These are phyloP conservation scores for Rhynchotus rufescens DNA, from an alignment of 2,797 vertebrate genomes.

Conservation along the genomic window DNA sequence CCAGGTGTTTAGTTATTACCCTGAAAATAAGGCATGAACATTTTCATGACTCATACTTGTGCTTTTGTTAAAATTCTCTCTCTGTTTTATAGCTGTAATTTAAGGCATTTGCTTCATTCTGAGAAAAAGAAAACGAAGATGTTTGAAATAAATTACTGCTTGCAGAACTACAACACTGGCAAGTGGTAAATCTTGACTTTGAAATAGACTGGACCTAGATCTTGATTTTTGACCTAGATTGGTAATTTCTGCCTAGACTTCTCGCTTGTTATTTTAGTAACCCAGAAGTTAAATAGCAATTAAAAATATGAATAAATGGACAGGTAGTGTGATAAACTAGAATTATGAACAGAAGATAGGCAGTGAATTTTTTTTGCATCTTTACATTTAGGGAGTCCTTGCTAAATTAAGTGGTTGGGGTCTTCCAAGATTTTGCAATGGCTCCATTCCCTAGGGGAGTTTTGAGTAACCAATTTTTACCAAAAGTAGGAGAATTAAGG, in stretches of 20 bases:
- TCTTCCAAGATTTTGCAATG: not conserved
- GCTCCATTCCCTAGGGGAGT: not conserved
- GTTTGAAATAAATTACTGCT: constrained; percentile 10
- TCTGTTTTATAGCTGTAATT: constrained; percentile 31
- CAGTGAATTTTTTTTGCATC: not conserved
- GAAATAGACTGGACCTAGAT: not conserved
- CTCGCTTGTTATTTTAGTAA: not conserved
- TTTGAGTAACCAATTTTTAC: not conserved
- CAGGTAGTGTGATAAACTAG: not conserved
- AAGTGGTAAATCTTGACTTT: not conserved
- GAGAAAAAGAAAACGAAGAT: not conserved
- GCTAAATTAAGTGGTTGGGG: not conserved
- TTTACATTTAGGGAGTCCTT: not conserved
- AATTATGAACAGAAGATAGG: not conserved
- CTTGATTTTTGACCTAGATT: not conserved
- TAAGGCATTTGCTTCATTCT: constrained; percentile 44
- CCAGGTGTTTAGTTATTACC: constrained; percentile 60
- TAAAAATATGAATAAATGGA: not conserved
- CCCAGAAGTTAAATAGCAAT: not conserved
- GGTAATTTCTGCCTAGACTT: not conserved
- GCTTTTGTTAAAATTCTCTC: constrained; percentile 40
- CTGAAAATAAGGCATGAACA: constrained; percentile 42
- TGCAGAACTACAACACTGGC: not conserved
- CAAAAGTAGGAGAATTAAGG: not conserved
- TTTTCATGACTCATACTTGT: constrained; percentile 56